Conservation (phyloP, 2,888 invertebrate species). For the Busseola fusca region DNA sequence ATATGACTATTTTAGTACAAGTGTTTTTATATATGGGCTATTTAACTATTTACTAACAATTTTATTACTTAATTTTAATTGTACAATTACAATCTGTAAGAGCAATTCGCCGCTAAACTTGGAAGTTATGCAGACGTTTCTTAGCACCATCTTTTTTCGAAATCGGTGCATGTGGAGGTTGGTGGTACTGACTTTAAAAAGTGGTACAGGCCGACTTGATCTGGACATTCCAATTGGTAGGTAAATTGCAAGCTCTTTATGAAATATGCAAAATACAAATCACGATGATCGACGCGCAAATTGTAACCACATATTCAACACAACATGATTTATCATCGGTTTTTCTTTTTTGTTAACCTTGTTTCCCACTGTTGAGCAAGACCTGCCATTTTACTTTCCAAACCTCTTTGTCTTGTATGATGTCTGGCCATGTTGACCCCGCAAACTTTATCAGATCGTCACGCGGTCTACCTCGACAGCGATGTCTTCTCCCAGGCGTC, state of each 20-base stretch:
- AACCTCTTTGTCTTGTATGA: no score
- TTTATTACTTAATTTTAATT: constrained; percentile 16
- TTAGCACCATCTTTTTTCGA: constrained; percentile 22
- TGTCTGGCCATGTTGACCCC: no score
- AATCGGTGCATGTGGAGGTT: constrained; percentile 38
- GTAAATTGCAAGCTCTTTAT: neutral
- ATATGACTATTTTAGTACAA: neutral
- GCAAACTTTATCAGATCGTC: no score
- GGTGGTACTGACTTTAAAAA: constrained; percentile 20
- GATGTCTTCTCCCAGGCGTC: no score
- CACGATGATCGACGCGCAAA: neutral
- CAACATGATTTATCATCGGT: no score
- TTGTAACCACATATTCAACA: neutral
- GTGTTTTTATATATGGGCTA: neutral
- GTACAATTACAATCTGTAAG: constrained; percentile 5
- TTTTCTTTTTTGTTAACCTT: no score
- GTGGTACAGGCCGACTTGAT: constrained; percentile 35
- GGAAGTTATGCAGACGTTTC: constrained; percentile 28
- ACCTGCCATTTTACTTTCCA: no score
- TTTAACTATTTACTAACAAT: constrained; percentile 13
- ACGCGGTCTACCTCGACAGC: no score
- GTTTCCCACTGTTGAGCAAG: no score
- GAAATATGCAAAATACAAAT: neutral
- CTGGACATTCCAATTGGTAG: constrained; percentile 20
- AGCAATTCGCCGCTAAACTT: neutral